Base-by-base conservation (phyloP, 2,888 invertebrate species). In the Horisme vitalbata region DNA sequence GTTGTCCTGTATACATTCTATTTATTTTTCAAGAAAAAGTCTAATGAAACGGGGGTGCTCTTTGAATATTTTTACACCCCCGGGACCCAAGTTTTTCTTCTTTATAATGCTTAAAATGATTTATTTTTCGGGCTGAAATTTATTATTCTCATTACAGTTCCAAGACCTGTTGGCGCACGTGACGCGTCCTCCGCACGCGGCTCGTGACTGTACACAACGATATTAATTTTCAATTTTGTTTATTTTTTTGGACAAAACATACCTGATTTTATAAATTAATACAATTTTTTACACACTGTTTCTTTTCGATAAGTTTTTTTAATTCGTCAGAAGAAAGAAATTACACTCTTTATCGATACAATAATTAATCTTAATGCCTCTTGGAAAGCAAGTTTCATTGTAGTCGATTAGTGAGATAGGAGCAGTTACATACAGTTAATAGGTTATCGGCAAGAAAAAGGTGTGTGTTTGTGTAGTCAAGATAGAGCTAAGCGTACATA, bases 71-170 rank as follows among this genome's bases (percentile, higher is more conserved):
- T 61, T 61, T 55, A 52, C 56, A 52, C 43, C 35, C 37, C 41
- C 32, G 33, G 45, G 47, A 43, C 48, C 55, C 56, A 59, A 55
- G 61, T 64, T 59, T 59, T 59, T 55, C 59, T 66, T 59, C 55
- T 55, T 59, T 4, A 6, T n/a, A 61, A 65, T 65, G 61, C 61
- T 58, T 55, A 59, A 50, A 55, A 65, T 68, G 71, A 72, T 72
- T 67, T 71, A 72, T 69, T 62, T 68, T 65, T 63, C 55, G 52
- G 54, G 56, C 48, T 59, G 52, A 57, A 71, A 73, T 75, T 70
- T 74, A 75, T 75, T 71, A 68, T 70, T 71, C 66, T 72, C 68
- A 71, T 75, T 71, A 71, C 62, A 64, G 68, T 63, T 64, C 53
- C 63, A 65, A 73, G 72, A 69, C 71, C 63, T 52, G 60, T 53